Evolutionary conservation across 2,113 vertebrate species (phyloP).

Genomic region (Aegotheles bennettii): DNA sequence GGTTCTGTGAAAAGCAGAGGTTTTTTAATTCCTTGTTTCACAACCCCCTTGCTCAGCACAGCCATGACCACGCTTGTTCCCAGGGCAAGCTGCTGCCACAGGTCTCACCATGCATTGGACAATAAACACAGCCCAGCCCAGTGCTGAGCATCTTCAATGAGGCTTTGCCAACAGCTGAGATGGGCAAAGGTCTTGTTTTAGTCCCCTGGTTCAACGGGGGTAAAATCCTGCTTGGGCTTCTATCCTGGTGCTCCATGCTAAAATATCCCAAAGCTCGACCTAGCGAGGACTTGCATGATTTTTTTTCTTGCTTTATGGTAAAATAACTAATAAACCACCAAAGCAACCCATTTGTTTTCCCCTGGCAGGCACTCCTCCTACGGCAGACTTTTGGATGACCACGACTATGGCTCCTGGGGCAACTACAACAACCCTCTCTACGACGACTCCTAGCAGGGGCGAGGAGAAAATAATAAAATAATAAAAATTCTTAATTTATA

Average conservation of each 20-base stretch:
- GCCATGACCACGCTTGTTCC: neutral
- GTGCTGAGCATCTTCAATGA: neutral
- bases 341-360: neutral
- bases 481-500: slow-evolving; percentile 65
- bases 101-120: neutral
- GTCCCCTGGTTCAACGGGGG: neutral
- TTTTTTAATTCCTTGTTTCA: neutral
- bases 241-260: neutral
- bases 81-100: neutral
- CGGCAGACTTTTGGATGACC: slow-evolving; percentile 78
- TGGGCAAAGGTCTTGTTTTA: slow-evolving; percentile 20
- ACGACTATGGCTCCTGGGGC: slow-evolving; percentile 74
- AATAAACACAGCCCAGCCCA: slow-evolving; percentile 3
- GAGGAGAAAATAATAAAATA: neutral
- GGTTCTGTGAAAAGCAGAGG: neutral
- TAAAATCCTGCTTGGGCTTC: neutral
- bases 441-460: slow-evolving; percentile 74
- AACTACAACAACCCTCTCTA: slow-evolving; percentile 92
- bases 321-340: neutral
- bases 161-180: neutral
- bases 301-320: neutral
- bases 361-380: slow-evolving; percentile 81
- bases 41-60: neutral
- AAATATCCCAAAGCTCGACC: neutral
- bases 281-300: neutral